These are phyloP conservation scores for Dendrolimus houi DNA, from an alignment of 2,888 invertebrate genomes.

Conservation along the genomic window DNA sequence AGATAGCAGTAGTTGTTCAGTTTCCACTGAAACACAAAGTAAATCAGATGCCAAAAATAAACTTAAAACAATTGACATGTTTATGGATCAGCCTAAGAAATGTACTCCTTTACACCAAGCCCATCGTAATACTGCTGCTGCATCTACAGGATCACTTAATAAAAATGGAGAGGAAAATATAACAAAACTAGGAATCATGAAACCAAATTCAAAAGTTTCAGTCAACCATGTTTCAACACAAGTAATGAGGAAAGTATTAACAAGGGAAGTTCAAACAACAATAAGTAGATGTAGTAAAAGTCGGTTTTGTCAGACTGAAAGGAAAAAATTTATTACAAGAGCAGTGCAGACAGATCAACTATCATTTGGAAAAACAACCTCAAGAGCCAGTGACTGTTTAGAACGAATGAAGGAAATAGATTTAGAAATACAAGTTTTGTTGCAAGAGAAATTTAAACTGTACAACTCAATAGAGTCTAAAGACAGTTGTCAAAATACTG, in stretches of 20 bases:
- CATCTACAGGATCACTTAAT: constrained; percentile 15
- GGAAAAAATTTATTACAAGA: constrained; percentile 23
- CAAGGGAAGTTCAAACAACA: constrained; percentile 44
- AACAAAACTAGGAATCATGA: constrained; percentile 20
- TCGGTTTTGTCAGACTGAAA: constrained; percentile 40
- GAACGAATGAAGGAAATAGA: constrained; percentile 79
- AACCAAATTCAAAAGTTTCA: constrained; percentile 17
- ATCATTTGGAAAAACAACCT: constrained; percentile 16
- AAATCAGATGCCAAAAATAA: constrained; percentile 47
- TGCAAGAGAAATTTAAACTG: constrained; percentile 75
- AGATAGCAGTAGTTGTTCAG: constrained; percentile 26
- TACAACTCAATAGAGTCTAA: constrained; percentile 69
- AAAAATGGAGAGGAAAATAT: constrained; percentile 28
- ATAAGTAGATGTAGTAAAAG: constrained; percentile 21
- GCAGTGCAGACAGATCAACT: constrained; percentile 44
- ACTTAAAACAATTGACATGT: constrained; percentile 59
- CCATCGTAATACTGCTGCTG: constrained; percentile 46
- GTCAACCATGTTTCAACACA: constrained; percentile 17
- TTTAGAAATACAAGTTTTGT: constrained; percentile 71
- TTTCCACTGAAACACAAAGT: constrained; percentile 20
- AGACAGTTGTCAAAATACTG: constrained; percentile 30
- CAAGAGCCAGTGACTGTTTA: constrained; percentile 46
- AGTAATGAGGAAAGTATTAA: constrained; percentile 29
- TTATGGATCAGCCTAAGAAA: constrained; percentile 49
- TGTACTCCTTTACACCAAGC: constrained; percentile 32